These are phyloP conservation scores for Orthosia gothica DNA, from an alignment of 2,888 invertebrate species.

Conservation along the genomic window DNA sequence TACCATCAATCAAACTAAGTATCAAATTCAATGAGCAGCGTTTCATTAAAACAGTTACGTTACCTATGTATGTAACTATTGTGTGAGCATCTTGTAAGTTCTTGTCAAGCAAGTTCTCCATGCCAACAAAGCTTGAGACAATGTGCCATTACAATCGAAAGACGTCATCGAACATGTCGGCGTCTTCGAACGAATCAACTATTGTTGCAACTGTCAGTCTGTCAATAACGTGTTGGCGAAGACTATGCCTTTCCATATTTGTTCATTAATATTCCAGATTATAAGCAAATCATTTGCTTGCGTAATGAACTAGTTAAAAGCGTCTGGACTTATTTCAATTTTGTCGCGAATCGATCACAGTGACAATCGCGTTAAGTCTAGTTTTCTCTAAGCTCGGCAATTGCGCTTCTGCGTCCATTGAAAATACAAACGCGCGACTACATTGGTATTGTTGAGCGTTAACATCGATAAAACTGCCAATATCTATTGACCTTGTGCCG, in stretches of 20 bases:
- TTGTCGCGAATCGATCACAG: slow-evolving; percentile 18
- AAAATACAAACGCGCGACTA: slow-evolving; percentile 10
- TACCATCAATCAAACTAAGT: background rate
- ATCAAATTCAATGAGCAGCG: background rate
- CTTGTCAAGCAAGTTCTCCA: slow-evolving; percentile 11
- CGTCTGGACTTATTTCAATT: slow-evolving; percentile 26
- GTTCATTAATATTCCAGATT: slow-evolving; percentile 13
- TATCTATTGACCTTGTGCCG: slow-evolving; percentile 52
- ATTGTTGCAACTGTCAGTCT: slow-evolving; percentile 36
- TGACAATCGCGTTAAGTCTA: background rate
- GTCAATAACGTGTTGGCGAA: slow-evolving; percentile 8
- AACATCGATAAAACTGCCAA: slow-evolving; percentile 47
- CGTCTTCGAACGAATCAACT: background rate
- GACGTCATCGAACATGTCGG: slow-evolving; percentile 38
- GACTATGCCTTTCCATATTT: slow-evolving; percentile 14
- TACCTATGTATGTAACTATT: slow-evolving; percentile 4
- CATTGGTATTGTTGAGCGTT: slow-evolving; percentile 17
- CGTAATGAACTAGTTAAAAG: background rate
- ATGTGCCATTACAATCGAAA: slow-evolving; percentile 13
- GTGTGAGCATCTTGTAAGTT: slow-evolving; percentile 15
- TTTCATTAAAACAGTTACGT: background rate
- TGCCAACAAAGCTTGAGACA: slow-evolving; percentile 17
- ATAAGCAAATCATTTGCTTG: slow-evolving; percentile 4
- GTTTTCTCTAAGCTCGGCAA: slow-evolving; percentile 4
- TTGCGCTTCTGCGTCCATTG: slow-evolving; percentile 7